Percentiles rank a stretch among this genome's conserved stretches.
These are phyloP conservation scores for Ceratina calcarata DNA, from an alignment of 1,140 invertebrate species.

Conservation along the genomic window DNA sequence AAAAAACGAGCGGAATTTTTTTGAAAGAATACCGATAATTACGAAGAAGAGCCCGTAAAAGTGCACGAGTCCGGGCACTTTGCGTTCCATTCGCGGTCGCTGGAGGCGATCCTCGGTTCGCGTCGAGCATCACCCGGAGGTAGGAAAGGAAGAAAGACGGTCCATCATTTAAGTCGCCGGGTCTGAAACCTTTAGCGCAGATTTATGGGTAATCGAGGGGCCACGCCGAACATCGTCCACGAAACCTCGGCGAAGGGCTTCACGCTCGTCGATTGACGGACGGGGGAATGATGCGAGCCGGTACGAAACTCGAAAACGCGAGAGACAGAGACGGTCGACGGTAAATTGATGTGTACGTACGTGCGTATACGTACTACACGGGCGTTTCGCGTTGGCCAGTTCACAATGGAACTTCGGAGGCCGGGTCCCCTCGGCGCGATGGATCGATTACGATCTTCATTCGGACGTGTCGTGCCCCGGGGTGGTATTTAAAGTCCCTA, in stretches of 20 bases:
- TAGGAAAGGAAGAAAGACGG: constrained; percentile 61
- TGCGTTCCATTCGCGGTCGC: constrained; percentile 64
- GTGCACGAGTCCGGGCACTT: constrained; percentile 54
- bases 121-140: constrained; percentile 55
- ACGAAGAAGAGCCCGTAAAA: constrained; percentile 57
- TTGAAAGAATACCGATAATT: constrained; percentile 63
- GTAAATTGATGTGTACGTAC: constrained; percentile 34
- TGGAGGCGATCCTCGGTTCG: constrained; percentile 48
- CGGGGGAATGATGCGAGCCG: constrained; percentile 9
- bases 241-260: constrained; percentile 39
- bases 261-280: constrained; percentile 52
- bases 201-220: constrained; percentile 76
- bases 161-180: constrained; percentile 67
- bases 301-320: constrained; percentile 43
- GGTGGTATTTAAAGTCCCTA: constrained; percentile 77
- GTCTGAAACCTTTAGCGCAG: constrained; percentile 69
- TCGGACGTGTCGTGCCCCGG: constrained; percentile 75
- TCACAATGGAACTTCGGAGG: constrained; percentile 11
- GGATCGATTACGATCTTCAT: constrained; percentile 75
- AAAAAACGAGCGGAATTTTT: constrained; percentile 50
- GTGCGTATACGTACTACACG: constrained; percentile 26
- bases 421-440: constrained; percentile 26
- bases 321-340: constrained; percentile 24
- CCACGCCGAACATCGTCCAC: constrained; percentile 69
- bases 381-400: not conserved